Percentiles rank a stretch among this genome's conserved stretches.
phyloP scores from a whole-genome alignment of 2,113 vertebrate genomes.

The Lepus americanus region DNA sequence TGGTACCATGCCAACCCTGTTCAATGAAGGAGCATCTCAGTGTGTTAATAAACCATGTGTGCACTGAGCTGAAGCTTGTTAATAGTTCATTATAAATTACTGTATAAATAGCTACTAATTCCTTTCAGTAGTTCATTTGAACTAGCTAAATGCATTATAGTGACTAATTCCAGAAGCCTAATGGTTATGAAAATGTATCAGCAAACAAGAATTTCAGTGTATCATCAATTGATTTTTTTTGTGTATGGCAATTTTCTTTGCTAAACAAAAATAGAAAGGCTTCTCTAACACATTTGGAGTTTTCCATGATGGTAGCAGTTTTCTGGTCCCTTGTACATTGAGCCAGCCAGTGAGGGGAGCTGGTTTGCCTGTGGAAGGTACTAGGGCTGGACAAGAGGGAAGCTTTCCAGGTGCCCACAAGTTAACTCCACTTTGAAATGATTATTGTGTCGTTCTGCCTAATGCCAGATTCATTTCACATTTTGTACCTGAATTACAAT shows the following conservation, averaged over 20 bases:
- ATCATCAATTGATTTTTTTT: background rate
- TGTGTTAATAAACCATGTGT: background rate
- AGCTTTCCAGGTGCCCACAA: background rate
- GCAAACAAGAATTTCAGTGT: conserved; percentile 32
- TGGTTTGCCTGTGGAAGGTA: background rate
- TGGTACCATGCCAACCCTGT: background rate
- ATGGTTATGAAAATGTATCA: conserved; percentile 16
- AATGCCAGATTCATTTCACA: background rate
- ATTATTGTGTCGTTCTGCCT: background rate
- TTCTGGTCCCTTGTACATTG: background rate
- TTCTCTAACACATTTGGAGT: background rate
- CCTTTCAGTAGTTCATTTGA: conserved; percentile 43
- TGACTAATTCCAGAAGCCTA: conserved; percentile 48
- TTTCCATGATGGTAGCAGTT: background rate
- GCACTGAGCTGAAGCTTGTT: conserved; percentile 18
- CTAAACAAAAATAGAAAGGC: background rate
- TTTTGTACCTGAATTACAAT: background rate
- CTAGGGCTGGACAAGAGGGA: background rate
- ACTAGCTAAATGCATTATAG: background rate
- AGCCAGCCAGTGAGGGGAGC: background rate
- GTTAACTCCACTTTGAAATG: background rate
- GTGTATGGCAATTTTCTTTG: conserved; percentile 19
- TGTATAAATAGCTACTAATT: conserved; percentile 56
- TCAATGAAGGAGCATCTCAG: background rate
- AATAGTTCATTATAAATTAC: conserved; percentile 54